phyloP scores from a whole-genome alignment of 2,888 invertebrate genomes.

The Pandemis cinnamomeana region DNA sequence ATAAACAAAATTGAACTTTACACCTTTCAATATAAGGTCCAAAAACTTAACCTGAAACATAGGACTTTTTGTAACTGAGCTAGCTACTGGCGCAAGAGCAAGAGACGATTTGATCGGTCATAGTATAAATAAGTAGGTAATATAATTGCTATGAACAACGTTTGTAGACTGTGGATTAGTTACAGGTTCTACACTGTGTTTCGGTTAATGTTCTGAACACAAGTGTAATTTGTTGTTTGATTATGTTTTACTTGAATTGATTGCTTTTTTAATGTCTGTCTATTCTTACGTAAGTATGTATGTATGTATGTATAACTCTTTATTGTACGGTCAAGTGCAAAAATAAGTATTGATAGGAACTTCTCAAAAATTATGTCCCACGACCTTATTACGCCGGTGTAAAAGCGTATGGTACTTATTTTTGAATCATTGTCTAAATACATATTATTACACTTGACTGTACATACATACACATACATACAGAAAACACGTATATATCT shows the following conservation, averaged over 20 bases:
- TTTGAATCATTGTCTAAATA: too few relatives aligned
- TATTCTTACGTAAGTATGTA: too few relatives aligned
- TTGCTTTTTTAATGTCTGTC: not conserved
- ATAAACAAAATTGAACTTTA: not conserved
- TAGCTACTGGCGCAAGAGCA: not conserved
- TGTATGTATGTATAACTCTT: too few relatives aligned
- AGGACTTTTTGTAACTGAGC: not conserved
- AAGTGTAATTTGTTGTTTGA: not conserved
- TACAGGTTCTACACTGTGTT: not conserved
- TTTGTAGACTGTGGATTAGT: not conserved
- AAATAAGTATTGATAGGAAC: too few relatives aligned
- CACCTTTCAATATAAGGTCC: not conserved
- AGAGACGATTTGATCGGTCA: not conserved
- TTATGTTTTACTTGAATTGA: not conserved
- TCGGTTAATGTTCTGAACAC: not conserved
- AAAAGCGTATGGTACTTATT: too few relatives aligned
- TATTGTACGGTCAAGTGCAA: too few relatives aligned
- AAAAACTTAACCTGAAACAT: not conserved
- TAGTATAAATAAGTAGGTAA: not conserved
- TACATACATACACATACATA: too few relatives aligned
- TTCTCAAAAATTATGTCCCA: too few relatives aligned
- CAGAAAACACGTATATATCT: too few relatives aligned
- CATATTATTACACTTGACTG: too few relatives aligned
- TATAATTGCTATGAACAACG: not conserved
- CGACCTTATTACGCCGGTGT: too few relatives aligned